These are phyloP conservation scores for Abramis brama DNA, from an alignment of 2,113 vertebrate species.

Conservation along the genomic window DNA sequence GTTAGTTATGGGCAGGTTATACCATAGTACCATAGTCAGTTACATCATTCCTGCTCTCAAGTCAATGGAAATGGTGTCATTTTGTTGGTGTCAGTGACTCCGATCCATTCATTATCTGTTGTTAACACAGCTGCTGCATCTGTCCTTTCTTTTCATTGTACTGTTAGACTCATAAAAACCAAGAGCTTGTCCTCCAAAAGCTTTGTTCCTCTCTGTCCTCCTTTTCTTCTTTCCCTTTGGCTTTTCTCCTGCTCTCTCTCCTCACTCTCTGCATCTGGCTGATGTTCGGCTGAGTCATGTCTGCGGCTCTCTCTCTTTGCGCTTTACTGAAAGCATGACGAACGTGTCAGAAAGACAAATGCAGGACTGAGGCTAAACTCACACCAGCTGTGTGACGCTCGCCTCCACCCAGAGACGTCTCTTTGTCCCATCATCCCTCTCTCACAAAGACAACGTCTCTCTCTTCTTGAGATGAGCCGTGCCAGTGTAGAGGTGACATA, in stretches of 20 bases:
- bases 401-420: slow-evolving; percentile 42
- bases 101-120: background rate
- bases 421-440: slow-evolving; percentile 48
- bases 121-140: background rate
- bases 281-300: slow-evolving; percentile 60
- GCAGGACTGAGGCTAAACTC: slow-evolving; percentile 4
- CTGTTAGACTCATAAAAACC: background rate
- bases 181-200: background rate
- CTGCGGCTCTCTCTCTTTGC: slow-evolving; percentile 17
- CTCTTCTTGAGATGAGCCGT: background rate
- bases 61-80: background rate
- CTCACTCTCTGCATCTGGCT: background rate
- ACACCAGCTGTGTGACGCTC: slow-evolving; percentile 48
- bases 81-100: background rate
- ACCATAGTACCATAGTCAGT: background rate
- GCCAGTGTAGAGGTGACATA: background rate
- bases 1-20: background rate
- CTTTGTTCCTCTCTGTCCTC: background rate
- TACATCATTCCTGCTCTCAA: background rate
- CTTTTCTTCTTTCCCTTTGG: background rate
- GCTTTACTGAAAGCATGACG: slow-evolving; percentile 23
- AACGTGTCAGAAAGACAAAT: slow-evolving; percentile 30
- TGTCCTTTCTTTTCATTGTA: background rate
- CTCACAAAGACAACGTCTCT: background rate
- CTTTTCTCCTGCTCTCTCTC: too few relatives aligned